Percentiles rank a stretch among this genome's conserved stretches.
Evolutionary conservation across 1,140 invertebrate species (phyloP).

Genomic region (Camponotus pennsylvanicus): DNA sequence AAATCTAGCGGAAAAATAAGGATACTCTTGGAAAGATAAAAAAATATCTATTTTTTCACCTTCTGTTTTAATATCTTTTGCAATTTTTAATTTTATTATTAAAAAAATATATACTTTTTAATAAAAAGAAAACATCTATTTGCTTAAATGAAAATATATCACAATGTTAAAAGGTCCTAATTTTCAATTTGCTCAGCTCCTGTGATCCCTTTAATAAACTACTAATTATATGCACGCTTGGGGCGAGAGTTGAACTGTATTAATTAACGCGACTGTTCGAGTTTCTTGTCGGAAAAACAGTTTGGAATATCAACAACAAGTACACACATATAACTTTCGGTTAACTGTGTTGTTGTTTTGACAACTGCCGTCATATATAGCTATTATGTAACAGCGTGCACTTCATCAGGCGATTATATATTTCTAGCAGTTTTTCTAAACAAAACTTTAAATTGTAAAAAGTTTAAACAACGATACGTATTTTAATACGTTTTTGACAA

Average conservation of each 20-base stretch:
- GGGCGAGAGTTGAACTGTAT: not conserved
- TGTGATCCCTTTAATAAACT: not conserved
- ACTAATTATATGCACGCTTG: not conserved
- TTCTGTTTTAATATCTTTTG: too few species aligned
- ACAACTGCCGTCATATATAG: not conserved
- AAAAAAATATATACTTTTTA: too few species aligned
- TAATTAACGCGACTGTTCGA: not conserved
- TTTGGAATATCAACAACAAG: not conserved
- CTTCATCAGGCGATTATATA: not conserved
- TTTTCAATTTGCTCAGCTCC: too few species aligned
- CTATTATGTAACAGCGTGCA: not conserved
- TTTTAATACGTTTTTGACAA: not conserved
- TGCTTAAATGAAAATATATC: too few species aligned
- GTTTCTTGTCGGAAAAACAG: not conserved
- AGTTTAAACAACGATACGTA: not conserved
- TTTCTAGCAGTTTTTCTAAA: not conserved
- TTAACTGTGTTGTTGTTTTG: not conserved
- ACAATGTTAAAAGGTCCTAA: too few species aligned
- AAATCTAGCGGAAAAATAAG: too few species aligned
- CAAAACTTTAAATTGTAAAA: not conserved
- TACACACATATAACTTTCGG: not conserved
- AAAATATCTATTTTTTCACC: too few species aligned
- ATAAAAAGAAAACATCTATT: too few species aligned
- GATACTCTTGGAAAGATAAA: too few species aligned
- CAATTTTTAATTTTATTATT: too few species aligned